These are phyloP conservation scores for fruit fly (Drosophila melanogaster) DNA, from an alignment of 1,140 invertebrate species.

Conservation along the genomic window Release_6_plus_ISO1_MT NT_033777.3:28227001-28227500, in stretches of 20 bases:
- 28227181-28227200: constrained; percentile 52
- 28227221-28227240: constrained; percentile 43
- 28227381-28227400: constrained; percentile 71
- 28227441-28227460: constrained; percentile 81
- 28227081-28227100: constrained; percentile 29
- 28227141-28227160: constrained; percentile 21
- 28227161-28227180: constrained; percentile 39
- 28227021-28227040: constrained; percentile 64
- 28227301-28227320: constrained; percentile 4
- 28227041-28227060: constrained; percentile 25
- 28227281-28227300: constrained; percentile 29
- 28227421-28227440: constrained; percentile 63
- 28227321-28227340: constrained; percentile 27
- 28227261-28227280: constrained; percentile 64
- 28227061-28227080: constrained; percentile 11
- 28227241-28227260: constrained; percentile 47
- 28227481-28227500: not conserved
- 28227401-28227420: constrained; percentile 7
- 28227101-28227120: constrained; percentile 45
- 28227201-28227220: constrained; percentile 51
- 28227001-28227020: constrained; percentile 34
- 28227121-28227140: constrained; percentile 55
- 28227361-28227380: constrained; percentile 73
- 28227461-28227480: constrained; percentile 77
- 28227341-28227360: constrained; percentile 75